phyloP scores from a whole-genome alignment of 2,797 vertebrate genomes.

The Silurus lanzhouensis region DNA sequence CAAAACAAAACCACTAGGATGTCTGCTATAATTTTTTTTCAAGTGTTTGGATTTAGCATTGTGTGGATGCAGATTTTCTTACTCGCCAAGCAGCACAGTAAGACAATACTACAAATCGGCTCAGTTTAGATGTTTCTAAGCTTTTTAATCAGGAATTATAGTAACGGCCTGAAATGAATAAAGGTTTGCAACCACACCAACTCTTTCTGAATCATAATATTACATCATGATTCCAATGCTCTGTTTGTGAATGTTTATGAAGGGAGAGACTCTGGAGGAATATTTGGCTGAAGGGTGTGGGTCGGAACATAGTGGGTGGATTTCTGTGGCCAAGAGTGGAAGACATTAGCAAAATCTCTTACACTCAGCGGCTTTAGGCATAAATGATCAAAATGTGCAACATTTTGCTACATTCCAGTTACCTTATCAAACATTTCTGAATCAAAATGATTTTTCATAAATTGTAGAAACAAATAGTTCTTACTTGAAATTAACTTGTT shows the following conservation, averaged over 20 bases:
- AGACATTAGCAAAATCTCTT: neutral
- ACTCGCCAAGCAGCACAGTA: neutral
- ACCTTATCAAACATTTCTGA: neutral
- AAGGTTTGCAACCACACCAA: slow-evolving; percentile 2
- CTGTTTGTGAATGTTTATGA: slow-evolving; percentile 18
- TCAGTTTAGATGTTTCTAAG: neutral
- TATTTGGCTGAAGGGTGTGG: neutral
- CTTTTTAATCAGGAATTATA: neutral
- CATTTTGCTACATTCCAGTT: too few relatives aligned
- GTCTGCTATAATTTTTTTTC: neutral
- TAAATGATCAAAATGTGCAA: neutral
- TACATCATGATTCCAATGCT: slow-evolving; percentile 2
- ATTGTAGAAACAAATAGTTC: neutral
- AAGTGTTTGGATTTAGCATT: neutral
- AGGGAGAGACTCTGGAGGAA: neutral
- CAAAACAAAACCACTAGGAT: neutral
- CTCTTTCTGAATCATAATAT: slow-evolving; percentile 3
- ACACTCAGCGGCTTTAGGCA: neutral
- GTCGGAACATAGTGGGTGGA: slow-evolving; percentile 4
- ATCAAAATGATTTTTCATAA: neutral
- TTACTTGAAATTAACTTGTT: neutral
- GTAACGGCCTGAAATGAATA: neutral
- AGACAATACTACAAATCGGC: neutral
- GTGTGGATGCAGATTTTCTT: neutral
- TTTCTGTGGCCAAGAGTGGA: neutral